Conservation (phyloP, 1,140 invertebrate species). For the Oreohelix idahoensis region DNA sequence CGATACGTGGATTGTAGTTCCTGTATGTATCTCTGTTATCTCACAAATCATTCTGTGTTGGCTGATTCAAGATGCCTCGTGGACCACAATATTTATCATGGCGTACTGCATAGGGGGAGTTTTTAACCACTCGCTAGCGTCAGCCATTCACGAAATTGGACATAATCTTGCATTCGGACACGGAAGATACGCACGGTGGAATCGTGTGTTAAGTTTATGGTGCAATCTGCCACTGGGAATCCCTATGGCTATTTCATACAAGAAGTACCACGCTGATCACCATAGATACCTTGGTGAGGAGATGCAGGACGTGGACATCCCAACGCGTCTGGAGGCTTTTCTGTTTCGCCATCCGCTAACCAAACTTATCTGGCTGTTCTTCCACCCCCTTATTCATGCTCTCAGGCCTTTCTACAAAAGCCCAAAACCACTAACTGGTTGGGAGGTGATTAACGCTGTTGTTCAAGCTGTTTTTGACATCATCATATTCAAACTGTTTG, state of each 20-base stretch:
- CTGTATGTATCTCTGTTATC: slow-evolving; percentile 56
- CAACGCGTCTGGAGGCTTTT: slow-evolving; percentile 65
- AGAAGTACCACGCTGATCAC: slow-evolving; percentile 72
- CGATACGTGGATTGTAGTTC: slow-evolving; percentile 65
- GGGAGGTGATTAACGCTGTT: slow-evolving; percentile 88
- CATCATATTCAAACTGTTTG: slow-evolving; percentile 84
- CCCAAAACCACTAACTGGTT: slow-evolving; percentile 85
- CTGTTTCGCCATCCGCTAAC: slow-evolving; percentile 69
- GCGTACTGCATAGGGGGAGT: slow-evolving; percentile 69
- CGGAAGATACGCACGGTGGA: slow-evolving; percentile 54
- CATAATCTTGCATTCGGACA: slow-evolving; percentile 73
- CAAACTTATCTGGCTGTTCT: slow-evolving; percentile 68
- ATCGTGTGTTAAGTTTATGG: slow-evolving; percentile 69
- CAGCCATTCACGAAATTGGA: slow-evolving; percentile 72
- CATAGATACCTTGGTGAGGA: slow-evolving; percentile 70
- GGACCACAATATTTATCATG: slow-evolving; percentile 60
- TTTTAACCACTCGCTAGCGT: slow-evolving; percentile 71
- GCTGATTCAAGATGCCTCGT: slow-evolving; percentile 62
- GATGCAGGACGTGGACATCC: slow-evolving; percentile 70
- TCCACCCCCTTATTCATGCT: slow-evolving; percentile 68
- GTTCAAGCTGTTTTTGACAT: slow-evolving; percentile 90
- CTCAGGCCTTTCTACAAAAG: slow-evolving; percentile 70
- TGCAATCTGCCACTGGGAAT: slow-evolving; percentile 71
- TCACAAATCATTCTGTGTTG: slow-evolving; percentile 63
- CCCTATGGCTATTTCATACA: slow-evolving; percentile 72